Conservation (phyloP, 2,113 vertebrate genomes). For the Suricata suricatta region DNA sequence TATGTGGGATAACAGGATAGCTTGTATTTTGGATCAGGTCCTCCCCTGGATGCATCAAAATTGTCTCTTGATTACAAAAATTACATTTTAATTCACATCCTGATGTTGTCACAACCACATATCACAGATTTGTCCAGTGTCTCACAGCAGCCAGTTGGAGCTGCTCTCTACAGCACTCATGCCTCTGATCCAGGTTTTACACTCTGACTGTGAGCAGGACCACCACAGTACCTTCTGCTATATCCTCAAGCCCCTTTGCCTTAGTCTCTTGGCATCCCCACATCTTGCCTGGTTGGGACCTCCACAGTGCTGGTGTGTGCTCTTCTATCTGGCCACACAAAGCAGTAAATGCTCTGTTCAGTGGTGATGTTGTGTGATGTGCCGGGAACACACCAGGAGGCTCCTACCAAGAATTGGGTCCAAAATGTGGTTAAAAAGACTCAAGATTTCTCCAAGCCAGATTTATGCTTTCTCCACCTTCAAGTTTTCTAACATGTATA, state of each 20-base stretch:
- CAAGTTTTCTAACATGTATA: not conserved
- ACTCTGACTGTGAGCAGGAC: not conserved
- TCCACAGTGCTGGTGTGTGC: not conserved
- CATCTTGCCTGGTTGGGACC: not conserved
- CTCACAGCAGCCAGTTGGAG: not conserved
- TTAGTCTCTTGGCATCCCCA: not conserved
- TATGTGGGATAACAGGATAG: not conserved
- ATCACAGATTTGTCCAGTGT: not conserved
- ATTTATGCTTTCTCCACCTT: not conserved
- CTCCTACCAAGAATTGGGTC: not conserved
- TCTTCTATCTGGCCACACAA: constrained; percentile 18
- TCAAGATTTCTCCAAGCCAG: not conserved
- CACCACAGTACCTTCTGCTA: not conserved
- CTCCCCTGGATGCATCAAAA: not conserved
- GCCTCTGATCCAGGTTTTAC: not conserved
- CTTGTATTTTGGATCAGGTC: constrained; percentile 26
- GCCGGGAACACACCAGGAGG: not conserved
- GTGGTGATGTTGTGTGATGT: not conserved
- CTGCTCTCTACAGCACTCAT: not conserved
- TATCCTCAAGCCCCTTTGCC: not conserved
- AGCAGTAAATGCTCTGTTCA: not conserved
- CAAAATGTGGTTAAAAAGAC: not conserved
- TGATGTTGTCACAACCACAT: not conserved
- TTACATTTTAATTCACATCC: not conserved
- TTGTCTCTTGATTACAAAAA: not conserved